Conservation (phyloP, 2,113 vertebrate genomes). For the Herpailurus yagouaroundi region DNA sequence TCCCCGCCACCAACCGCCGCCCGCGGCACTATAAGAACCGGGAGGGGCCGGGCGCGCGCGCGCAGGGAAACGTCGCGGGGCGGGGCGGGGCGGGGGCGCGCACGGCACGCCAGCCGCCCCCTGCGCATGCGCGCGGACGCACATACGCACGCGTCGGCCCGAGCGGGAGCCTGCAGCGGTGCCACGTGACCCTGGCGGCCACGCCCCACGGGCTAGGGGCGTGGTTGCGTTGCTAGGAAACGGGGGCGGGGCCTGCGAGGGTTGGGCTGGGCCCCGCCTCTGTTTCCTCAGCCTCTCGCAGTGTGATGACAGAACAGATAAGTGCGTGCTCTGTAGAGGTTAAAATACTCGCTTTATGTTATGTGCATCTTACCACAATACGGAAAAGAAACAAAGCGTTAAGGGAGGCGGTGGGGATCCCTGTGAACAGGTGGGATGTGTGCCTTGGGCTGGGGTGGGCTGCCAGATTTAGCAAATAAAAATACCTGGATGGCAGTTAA, state of each 20-base stretch:
- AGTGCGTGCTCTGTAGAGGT: fast-evolving
- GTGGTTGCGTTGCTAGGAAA: background rate
- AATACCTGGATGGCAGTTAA: background rate
- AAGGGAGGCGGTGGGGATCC: background rate
- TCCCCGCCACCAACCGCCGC: background rate
- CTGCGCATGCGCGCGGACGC: background rate
- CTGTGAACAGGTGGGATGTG: background rate
- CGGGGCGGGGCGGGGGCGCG: background rate
- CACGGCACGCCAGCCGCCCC: background rate
- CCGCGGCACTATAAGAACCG: constrained; percentile 30
- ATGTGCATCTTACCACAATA: background rate
- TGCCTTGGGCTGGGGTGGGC: background rate
- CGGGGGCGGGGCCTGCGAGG: background rate
- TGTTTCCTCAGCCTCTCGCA: background rate
- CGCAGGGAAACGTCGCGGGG: background rate
- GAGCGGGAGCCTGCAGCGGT: fast-evolving
- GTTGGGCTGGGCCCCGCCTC: background rate
- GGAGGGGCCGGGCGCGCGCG: background rate
- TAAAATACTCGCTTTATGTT: background rate
- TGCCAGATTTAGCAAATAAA: background rate
- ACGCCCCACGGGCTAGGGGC: background rate
- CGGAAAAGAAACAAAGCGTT: background rate
- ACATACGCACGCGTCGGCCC: fast-evolving
- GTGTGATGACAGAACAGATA: background rate
- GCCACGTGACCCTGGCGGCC: background rate